Evolutionary conservation across 2,888 invertebrate genomes (phyloP).

Genomic region (Brachyopa scutellaris): DNA sequence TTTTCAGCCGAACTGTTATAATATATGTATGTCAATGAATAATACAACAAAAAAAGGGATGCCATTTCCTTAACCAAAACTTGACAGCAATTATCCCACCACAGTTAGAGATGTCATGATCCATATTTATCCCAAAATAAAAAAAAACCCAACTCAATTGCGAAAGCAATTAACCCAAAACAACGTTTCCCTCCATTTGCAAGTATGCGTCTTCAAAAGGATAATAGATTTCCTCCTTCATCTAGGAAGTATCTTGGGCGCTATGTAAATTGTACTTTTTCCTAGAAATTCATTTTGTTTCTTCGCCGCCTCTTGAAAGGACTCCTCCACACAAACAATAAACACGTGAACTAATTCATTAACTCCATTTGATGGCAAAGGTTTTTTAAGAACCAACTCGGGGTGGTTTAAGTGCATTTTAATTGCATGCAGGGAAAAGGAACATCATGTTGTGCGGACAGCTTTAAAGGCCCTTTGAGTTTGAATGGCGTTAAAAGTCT

Average conservation of each 20-base stretch:
- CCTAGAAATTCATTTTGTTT: not conserved
- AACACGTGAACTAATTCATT: slow-evolving; percentile 46
- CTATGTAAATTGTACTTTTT: not conserved
- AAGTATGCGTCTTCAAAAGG: slow-evolving; percentile 21
- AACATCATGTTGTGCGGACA: not conserved
- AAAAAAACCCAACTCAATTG: no score
- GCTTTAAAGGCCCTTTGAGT: not conserved
- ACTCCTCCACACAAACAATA: slow-evolving; percentile 8
- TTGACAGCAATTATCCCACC: no score
- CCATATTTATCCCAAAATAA: no score
- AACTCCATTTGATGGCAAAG: slow-evolving; percentile 15
- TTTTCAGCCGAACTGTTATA: no score
- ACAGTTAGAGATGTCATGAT: no score
- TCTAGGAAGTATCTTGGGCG: no score
- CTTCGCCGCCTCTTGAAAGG: not conserved
- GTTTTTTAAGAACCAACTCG: not conserved
- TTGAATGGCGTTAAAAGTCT: not conserved
- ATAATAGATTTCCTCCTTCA: slow-evolving; percentile 20
- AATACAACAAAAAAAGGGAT: no score
- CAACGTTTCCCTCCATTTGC: no score
- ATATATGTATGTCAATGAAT: no score
- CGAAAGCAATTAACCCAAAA: no score
- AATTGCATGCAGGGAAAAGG: slow-evolving; percentile 9
- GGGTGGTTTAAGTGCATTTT: slow-evolving; percentile 19
- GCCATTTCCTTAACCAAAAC: no score